Evolutionary conservation across 1,140 invertebrate species (phyloP).

Genomic region (Drosophila auraria): DNA sequence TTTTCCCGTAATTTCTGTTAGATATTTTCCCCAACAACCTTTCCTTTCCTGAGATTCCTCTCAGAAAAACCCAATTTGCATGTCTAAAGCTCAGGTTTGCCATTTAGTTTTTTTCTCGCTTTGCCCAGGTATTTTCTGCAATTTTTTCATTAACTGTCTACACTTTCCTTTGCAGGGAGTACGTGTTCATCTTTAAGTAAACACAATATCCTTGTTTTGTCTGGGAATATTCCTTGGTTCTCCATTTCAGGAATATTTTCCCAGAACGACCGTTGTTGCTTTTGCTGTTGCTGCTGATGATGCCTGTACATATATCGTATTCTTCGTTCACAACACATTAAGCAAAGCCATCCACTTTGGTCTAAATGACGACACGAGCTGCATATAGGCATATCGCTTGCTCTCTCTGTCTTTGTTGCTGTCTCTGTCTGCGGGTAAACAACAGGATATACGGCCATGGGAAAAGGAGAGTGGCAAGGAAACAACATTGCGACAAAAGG

Average conservation of each 20-base stretch:
- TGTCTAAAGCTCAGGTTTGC: not conserved
- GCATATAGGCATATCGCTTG: conserved; percentile 36
- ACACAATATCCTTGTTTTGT: conserved; percentile 44
- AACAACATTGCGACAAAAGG: conserved; percentile 58
- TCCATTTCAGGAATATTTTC: conserved; percentile 38
- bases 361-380: conserved; percentile 44
- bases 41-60: not conserved
- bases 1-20: no score
- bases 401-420: no score
- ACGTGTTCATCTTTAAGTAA: conserved; percentile 31
- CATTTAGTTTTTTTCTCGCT: not conserved
- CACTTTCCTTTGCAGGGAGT: not conserved
- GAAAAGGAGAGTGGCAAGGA: conserved; percentile 2
- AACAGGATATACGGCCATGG: conserved; percentile 11
- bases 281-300: conserved; percentile 1
- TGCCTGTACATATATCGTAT: not conserved
- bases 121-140: conserved; percentile 4
- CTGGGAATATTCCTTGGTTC: conserved; percentile 11
- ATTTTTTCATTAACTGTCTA: conserved; percentile 19
- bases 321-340: conserved; percentile 37
- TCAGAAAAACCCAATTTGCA: not conserved
- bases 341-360: conserved; percentile 38
- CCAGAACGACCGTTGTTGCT: not conserved
- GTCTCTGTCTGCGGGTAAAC: conserved; percentile 20
- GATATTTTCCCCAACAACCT: no score